A percentile compares a stretch with the other conserved stretches of the same genome.
These are phyloP conservation scores for Macaca nemestrina DNA, from an alignment of 2,113 vertebrate genomes.

Conservation along the genomic window DNA sequence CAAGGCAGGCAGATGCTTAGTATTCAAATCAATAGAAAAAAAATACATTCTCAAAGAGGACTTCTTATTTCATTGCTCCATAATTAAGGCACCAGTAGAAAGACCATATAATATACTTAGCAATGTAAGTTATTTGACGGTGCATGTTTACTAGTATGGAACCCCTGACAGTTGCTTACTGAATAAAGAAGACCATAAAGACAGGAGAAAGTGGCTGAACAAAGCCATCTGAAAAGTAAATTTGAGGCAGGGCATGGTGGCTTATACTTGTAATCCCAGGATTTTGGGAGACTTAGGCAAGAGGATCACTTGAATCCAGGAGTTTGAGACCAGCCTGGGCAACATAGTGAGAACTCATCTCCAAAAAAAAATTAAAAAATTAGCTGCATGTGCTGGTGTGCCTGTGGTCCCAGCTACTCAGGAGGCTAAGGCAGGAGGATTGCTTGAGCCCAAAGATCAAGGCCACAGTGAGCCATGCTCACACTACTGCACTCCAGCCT, in stretches of 20 bases:
- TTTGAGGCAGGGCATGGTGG: neutral
- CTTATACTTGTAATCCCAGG: too few relatives aligned
- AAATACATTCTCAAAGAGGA: neutral
- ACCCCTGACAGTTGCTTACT: neutral
- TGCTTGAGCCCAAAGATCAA: too few relatives aligned
- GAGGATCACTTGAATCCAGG: too few relatives aligned
- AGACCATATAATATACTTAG: neutral
- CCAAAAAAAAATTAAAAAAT: too few relatives aligned
- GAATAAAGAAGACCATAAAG: neutral
- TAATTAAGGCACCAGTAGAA: neutral
- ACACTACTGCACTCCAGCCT: too few relatives aligned
- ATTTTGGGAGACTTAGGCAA: too few relatives aligned
- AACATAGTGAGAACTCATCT: too few relatives aligned
- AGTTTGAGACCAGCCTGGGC: too few relatives aligned
- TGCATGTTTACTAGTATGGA: neutral
- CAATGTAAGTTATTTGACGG: neutral
- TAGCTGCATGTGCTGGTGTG: too few relatives aligned
- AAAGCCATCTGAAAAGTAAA: slow-evolving; percentile 9
- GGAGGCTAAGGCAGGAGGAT: too few relatives aligned
- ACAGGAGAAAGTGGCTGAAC: neutral
- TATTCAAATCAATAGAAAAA: neutral
- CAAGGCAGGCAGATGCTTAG: neutral
- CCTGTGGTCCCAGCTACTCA: too few relatives aligned
- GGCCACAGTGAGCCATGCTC: too few relatives aligned
- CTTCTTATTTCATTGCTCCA: neutral